phyloP scores from a whole-genome alignment of 2,888 invertebrate genomes.

The Thalpophila matura region DNA sequence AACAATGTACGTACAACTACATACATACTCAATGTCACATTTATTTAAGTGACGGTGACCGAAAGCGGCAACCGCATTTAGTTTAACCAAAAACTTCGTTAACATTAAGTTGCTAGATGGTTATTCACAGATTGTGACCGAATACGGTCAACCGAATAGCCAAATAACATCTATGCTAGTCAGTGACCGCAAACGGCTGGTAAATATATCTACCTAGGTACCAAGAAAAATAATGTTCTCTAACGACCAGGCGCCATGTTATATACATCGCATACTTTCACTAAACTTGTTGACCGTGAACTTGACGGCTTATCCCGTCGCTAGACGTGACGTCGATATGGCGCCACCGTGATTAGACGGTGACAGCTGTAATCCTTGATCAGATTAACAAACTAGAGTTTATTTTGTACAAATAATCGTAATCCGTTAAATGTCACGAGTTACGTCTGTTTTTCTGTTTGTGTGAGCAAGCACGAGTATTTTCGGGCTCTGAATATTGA shows the following conservation, averaged over 20 bases:
- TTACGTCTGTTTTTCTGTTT: constrained; percentile 2
- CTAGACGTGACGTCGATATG: constrained; percentile 36
- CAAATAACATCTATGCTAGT: too few species aligned
- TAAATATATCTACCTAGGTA: too few species aligned
- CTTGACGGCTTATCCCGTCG: constrained; percentile 22
- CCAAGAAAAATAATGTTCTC: constrained; percentile 1
- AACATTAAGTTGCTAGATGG: too few species aligned
- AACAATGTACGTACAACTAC: too few species aligned
- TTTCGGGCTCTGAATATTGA: too few species aligned
- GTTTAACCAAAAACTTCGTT: too few species aligned
- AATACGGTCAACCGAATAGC: too few species aligned
- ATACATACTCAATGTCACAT: too few species aligned
- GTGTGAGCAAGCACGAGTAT: not conserved
- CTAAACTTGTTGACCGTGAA: constrained; percentile 48
- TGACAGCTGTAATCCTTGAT: constrained; percentile 29
- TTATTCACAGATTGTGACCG: too few species aligned
- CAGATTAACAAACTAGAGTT: constrained; percentile 42
- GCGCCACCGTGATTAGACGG: constrained; percentile 41
- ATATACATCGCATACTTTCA: constrained; percentile 21
- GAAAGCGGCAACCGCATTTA: too few species aligned
- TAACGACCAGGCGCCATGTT: constrained; percentile 1
- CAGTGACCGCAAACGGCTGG: too few species aligned
- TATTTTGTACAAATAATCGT: constrained; percentile 28
- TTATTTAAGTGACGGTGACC: too few species aligned
- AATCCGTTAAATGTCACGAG: constrained; percentile 20